Percentiles rank a stretch among this genome's conserved stretches.
These are phyloP conservation scores for Julus scanicus DNA, from an alignment of 2,888 invertebrate species.

Conservation along the genomic window DNA sequence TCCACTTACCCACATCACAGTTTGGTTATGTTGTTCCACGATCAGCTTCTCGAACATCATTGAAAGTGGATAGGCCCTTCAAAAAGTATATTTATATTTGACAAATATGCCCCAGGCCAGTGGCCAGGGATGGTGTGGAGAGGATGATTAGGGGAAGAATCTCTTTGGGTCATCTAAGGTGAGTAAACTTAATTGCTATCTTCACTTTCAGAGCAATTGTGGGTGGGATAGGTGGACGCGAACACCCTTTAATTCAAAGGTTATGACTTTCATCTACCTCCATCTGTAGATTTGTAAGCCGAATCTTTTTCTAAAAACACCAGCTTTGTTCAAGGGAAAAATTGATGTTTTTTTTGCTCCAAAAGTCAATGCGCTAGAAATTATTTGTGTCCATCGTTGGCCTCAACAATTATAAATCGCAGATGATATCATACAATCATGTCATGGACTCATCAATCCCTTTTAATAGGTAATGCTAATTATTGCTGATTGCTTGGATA, in stretches of 20 bases:
- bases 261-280: background rate
- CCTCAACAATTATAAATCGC: no score
- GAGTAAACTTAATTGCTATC: background rate
- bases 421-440: no score
- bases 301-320: background rate
- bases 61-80: background rate
- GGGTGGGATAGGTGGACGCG: background rate
- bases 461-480: no score
- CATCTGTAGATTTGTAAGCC: background rate
- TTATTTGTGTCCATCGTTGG: no score
- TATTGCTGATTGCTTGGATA: no score
- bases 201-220: background rate
- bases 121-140: background rate
- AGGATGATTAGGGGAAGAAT: background rate
- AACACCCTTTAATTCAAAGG: background rate
- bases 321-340: background rate
- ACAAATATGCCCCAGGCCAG: background rate
- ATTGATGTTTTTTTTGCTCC: no score
- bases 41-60: constrained; percentile 4
- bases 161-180: background rate
- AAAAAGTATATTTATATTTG: constrained; percentile 18
- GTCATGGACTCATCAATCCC: no score
- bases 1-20: constrained; percentile 33
- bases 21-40: background rate
- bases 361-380: no score